Evolutionary conservation across 1,140 invertebrate species (phyloP).

Genomic region (Tachypleus tridentatus): DNA sequence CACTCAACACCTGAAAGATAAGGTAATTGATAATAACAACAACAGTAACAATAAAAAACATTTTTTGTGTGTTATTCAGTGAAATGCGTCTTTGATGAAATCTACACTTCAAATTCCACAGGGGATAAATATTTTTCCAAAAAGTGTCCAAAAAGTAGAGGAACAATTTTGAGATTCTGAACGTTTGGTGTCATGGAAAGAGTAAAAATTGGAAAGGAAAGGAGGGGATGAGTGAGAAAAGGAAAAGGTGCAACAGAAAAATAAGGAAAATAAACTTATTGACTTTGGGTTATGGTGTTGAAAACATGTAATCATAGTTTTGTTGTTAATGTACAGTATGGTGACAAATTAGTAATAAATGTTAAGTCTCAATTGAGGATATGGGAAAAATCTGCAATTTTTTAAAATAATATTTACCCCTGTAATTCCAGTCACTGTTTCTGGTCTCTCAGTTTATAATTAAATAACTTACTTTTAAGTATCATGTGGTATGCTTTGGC

Average conservation of each 20-base stretch:
- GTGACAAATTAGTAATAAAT: background rate
- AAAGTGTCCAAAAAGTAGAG: background rate
- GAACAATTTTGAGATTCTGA: background rate
- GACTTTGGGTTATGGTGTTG: slow-evolving; percentile 3
- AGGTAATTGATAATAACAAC: too few species aligned
- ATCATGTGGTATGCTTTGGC: slow-evolving; percentile 35
- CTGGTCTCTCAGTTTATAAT: background rate
- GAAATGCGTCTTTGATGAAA: too few species aligned
- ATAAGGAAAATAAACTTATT: slow-evolving; percentile 2
- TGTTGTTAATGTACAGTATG: slow-evolving; percentile 6
- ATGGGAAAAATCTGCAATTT: background rate
- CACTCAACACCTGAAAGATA: too few species aligned
- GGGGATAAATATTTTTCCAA: background rate
- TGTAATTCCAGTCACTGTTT: too few species aligned
- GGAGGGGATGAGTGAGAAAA: slow-evolving; percentile 3
- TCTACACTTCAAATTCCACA: too few species aligned
- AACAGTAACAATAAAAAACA: too few species aligned
- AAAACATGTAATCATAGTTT: slow-evolving; percentile 1
- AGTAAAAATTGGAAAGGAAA: background rate
- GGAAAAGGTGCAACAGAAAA: slow-evolving; percentile 6
- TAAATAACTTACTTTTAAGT: slow-evolving; percentile 10
- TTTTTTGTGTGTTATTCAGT: too few species aligned
- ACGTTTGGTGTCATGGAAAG: background rate
- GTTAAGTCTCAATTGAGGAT: background rate
- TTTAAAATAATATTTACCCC: background rate